Conservation (phyloP, 2,113 vertebrate genomes). For the Corythornis madagascariensis region DNA sequence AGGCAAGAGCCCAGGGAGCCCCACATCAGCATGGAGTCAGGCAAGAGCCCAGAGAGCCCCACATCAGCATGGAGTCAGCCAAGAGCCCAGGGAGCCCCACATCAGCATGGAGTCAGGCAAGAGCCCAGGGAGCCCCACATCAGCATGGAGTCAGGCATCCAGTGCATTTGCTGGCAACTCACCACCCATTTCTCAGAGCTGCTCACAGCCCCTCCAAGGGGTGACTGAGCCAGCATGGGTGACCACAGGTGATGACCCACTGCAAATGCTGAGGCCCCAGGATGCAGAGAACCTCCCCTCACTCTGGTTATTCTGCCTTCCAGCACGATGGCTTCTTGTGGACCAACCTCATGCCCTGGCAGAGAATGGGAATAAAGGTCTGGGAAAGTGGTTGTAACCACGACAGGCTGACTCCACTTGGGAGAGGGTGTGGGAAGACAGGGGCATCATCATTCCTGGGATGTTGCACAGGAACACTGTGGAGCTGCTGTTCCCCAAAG, state of each 20-base stretch:
- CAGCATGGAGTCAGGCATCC: not conserved
- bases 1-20: no score
- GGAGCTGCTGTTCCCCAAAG: not conserved
- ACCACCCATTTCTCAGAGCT: rapidly evolving
- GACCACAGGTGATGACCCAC: not conserved
- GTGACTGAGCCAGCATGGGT: not conserved
- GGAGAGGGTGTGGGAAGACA: not conserved
- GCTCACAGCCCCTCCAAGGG: not conserved
- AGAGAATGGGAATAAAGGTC: not conserved
- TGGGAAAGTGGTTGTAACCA: not conserved
- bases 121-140: not conserved
- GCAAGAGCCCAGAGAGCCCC: not conserved
- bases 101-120: not conserved
- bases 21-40: no score
- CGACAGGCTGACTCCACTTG: not conserved
- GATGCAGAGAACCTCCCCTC: not conserved
- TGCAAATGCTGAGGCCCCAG: not conserved
- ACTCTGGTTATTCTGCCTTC: not conserved
- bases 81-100: not conserved
- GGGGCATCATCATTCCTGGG: rapidly evolving
- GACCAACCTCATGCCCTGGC: not conserved
- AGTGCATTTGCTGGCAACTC: not conserved
- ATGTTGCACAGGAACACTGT: not conserved
- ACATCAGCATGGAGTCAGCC: not conserved
- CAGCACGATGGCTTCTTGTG: not conserved